These are phyloP conservation scores for Pao palembangensis DNA, from an alignment of 2,113 vertebrate genomes.

Conservation along the genomic window DNA sequence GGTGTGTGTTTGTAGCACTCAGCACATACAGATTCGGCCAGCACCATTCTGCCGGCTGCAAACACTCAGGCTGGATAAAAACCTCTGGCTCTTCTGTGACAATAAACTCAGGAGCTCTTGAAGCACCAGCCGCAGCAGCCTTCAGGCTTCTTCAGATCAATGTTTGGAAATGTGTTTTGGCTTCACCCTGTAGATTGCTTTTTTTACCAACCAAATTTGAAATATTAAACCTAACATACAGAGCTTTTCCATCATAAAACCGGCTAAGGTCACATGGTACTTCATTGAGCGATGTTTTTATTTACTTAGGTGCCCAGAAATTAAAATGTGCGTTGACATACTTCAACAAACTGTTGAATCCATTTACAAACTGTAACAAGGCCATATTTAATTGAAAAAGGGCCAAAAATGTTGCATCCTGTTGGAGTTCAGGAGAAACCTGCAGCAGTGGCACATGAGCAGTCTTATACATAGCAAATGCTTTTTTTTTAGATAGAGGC, in stretches of 20 bases:
- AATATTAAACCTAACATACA: too few relatives aligned
- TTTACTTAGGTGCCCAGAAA: too few relatives aligned
- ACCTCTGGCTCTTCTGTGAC: slow-evolving; percentile 8
- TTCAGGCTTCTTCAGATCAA: background rate
- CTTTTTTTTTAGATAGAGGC: slow-evolving; percentile 2
- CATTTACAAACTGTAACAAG: too few relatives aligned
- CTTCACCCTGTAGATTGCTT: slow-evolving; percentile 2
- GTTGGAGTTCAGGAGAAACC: too few relatives aligned
- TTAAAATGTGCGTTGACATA: too few relatives aligned
- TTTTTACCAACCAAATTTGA: background rate
- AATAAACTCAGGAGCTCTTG: slow-evolving; percentile 11
- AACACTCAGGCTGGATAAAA: background rate
- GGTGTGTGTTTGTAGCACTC: slow-evolving; percentile 35
- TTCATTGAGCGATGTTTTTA: too few relatives aligned
- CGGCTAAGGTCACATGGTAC: too few relatives aligned
- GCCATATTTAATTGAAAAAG: too few relatives aligned
- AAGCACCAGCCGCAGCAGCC: background rate
- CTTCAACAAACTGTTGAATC: too few relatives aligned
- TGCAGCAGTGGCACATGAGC: too few relatives aligned
- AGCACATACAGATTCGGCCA: slow-evolving; percentile 16
- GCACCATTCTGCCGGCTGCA: slow-evolving; percentile 25
- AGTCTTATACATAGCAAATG: background rate
- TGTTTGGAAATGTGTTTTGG: background rate
- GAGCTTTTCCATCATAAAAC: too few relatives aligned
- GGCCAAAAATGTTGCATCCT: too few relatives aligned